A percentile compares a stretch with the other conserved stretches of the same genome.
Evolutionary conservation across 2,113 vertebrate genomes (phyloP).

Genomic region (Cynopterus brachyotis): DNA sequence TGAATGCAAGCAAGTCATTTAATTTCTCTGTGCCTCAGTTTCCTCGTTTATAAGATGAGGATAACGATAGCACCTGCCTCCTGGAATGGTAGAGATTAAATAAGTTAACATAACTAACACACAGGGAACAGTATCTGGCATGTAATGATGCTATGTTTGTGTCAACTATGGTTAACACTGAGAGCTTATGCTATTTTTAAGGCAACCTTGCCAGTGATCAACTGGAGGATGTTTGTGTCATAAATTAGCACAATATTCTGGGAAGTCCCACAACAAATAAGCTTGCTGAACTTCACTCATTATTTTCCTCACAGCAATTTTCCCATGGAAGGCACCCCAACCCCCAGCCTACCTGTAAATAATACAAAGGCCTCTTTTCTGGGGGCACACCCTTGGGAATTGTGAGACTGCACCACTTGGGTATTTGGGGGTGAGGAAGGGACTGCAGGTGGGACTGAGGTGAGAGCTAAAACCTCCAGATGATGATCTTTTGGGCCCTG

Average conservation of each 20-base stretch:
- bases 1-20: not conserved
- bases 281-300: not conserved
- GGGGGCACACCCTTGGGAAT: not conserved
- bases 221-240: not conserved
- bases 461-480: not conserved
- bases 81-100: not conserved
- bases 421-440: accelerated
- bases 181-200: not conserved
- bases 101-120: not conserved
- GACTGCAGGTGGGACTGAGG: not conserved
- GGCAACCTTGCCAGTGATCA: not conserved
- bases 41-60: not conserved
- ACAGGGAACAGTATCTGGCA: not conserved
- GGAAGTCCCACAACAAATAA: not conserved
- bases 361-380: not conserved
- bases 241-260: not conserved
- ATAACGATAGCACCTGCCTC: not conserved
- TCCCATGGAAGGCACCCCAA: not conserved
- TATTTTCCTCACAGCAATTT: not conserved
- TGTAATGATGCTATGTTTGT: not conserved
- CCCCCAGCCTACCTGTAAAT: not conserved
- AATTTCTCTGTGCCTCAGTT: not conserved
- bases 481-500: not conserved
- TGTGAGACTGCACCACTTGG: not conserved
- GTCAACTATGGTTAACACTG: not conserved